Conservation (phyloP, 35 echinoderm and acorn worm species). For the Apostichopus californicus region DNA sequence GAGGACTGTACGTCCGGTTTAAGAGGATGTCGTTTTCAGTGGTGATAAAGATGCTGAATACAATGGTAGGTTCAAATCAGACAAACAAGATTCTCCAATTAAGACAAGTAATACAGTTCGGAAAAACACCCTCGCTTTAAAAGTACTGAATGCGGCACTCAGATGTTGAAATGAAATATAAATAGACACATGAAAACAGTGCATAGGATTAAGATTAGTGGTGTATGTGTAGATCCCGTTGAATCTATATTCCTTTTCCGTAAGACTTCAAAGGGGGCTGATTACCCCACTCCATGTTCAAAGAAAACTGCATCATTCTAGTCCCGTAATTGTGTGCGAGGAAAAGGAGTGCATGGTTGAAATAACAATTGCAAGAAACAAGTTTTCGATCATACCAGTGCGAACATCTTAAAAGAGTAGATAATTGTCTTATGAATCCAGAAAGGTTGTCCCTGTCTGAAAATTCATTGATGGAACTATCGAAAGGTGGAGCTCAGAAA, state of each 20-base stretch:
- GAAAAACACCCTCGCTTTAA: background rate
- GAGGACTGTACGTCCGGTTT: too few relatives aligned
- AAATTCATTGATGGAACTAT: background rate
- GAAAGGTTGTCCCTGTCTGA: background rate
- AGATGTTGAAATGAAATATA: constrained; percentile 29
- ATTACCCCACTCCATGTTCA: constrained; percentile 51
- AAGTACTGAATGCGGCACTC: too few relatives aligned
- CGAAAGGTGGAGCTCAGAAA: background rate
- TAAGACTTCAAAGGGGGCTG: constrained; percentile 21
- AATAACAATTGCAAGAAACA: constrained; percentile 25
- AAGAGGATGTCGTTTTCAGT: too few relatives aligned
- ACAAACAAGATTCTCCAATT: background rate
- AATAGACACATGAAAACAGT: constrained; percentile 26
- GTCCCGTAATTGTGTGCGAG: constrained; percentile 14
- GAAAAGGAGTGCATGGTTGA: constrained; percentile 2
- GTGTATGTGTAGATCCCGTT: constrained; percentile 33
- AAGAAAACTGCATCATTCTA: constrained; percentile 8
- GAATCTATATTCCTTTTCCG: constrained; percentile 17
- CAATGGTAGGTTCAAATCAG: constrained; percentile 5
- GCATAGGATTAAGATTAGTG: background rate
- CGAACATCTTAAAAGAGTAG: constrained; percentile 45
- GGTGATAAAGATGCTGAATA: background rate
- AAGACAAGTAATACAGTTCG: background rate
- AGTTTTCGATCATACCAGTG: constrained; percentile 16
- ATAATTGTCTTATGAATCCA: background rate